phyloP scores from a whole-genome alignment of 2,888 invertebrate species.

The Lasioglossum oenotherae region DNA sequence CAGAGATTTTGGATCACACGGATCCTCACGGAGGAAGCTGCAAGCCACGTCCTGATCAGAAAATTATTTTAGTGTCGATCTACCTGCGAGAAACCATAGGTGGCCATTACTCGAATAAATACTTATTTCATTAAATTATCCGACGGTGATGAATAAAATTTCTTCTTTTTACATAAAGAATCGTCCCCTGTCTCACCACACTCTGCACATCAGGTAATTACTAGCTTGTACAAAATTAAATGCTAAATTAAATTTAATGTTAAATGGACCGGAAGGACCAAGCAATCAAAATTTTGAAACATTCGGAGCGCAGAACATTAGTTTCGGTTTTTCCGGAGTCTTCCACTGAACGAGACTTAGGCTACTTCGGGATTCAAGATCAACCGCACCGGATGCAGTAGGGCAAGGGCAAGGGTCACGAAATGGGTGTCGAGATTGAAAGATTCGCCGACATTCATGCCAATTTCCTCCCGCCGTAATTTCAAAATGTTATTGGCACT shows the following conservation, averaged over 20 bases:
- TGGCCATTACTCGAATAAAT: background rate
- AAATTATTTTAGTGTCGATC: background rate
- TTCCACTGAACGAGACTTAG: background rate
- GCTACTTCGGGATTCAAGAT: slow-evolving; percentile 58
- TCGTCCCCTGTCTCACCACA: no score
- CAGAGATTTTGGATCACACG: background rate
- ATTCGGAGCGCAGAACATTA: background rate
- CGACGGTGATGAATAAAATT: background rate
- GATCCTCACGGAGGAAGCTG: background rate
- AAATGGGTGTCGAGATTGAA: slow-evolving; percentile 79
- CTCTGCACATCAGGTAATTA: background rate
- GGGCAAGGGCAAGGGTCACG: slow-evolving; percentile 46
- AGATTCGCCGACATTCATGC: slow-evolving; percentile 79
- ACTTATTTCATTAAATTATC: background rate
- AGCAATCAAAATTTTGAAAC: background rate
- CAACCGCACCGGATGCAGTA: slow-evolving; percentile 57
- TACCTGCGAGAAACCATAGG: background rate
- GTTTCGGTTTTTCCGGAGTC: background rate
- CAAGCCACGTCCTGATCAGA: background rate
- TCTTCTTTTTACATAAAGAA: no score
- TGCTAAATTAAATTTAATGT: background rate
- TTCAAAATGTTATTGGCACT: slow-evolving; percentile 83
- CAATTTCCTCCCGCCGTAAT: slow-evolving; percentile 82
- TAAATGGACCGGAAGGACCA: background rate
- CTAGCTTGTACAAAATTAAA: background rate